Evolutionary conservation across 2,113 vertebrate species (phyloP).

Genomic region (Bagarius yarrelli): DNA sequence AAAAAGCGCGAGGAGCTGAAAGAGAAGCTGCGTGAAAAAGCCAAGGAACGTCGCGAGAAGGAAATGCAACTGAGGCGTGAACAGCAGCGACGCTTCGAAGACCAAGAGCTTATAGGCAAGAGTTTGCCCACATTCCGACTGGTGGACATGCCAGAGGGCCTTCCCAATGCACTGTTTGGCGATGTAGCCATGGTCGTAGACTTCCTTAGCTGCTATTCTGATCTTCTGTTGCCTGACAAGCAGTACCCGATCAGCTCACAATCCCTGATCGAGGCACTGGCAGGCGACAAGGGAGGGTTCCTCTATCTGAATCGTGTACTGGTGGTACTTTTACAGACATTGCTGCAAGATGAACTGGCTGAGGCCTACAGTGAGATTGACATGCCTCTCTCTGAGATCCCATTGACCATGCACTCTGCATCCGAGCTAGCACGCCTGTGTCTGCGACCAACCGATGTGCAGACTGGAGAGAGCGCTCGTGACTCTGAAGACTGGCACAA

Average conservation of each 20-base stretch:
- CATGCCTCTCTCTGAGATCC: slow-evolving; percentile 93
- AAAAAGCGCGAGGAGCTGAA: slow-evolving; percentile 85
- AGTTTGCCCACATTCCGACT: slow-evolving; percentile 81
- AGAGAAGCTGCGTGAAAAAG: slow-evolving; percentile 85
- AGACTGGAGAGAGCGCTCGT: slow-evolving; percentile 81
- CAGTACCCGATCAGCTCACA: slow-evolving; percentile 88
- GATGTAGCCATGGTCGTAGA: slow-evolving; percentile 93
- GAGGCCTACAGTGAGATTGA: slow-evolving; percentile 94
- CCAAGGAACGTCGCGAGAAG: slow-evolving; percentile 86
- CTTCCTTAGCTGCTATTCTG: slow-evolving; percentile 89
- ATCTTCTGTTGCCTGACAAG: slow-evolving; percentile 87
- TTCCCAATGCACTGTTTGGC: slow-evolving; percentile 92
- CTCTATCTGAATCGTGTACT: slow-evolving; percentile 89
- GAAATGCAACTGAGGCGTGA: slow-evolving; percentile 86
- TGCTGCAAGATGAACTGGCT: slow-evolving; percentile 93
- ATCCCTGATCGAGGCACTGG: slow-evolving; percentile 89
- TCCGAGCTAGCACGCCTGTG: slow-evolving; percentile 92
- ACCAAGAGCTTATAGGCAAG: slow-evolving; percentile 85
- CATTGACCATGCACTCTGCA: slow-evolving; percentile 88
- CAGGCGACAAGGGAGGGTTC: slow-evolving; percentile 86
- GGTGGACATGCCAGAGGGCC: slow-evolving; percentile 92
- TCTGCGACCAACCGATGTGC: slow-evolving; percentile 84
- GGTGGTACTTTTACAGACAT: slow-evolving; percentile 90
- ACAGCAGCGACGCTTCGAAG: slow-evolving; percentile 87
- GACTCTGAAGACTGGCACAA: slow-evolving; percentile 73